A percentile compares a stretch with the other conserved stretches of the same genome.
Conservation (phyloP, 2,888 invertebrate species). For the Oligia latruncula region DNA sequence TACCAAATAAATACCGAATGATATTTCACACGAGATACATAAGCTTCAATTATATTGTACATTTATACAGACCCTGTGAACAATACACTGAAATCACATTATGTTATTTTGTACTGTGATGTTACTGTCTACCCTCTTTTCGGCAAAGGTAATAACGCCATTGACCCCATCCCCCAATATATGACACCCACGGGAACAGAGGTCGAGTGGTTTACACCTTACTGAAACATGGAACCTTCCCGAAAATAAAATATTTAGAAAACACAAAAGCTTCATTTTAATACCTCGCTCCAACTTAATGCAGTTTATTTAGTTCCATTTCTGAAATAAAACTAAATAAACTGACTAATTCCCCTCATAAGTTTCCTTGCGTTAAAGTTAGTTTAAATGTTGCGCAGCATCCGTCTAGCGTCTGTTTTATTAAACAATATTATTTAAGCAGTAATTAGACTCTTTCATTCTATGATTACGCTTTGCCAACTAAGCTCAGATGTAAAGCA, state of each 20-base stretch:
- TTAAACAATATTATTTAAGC: slow-evolving; percentile 27
- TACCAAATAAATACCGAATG: slow-evolving; percentile 1
- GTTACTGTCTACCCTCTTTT: slow-evolving; percentile 43
- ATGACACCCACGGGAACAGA: slow-evolving; percentile 40
- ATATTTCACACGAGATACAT: neutral
- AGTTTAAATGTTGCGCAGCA: slow-evolving; percentile 35
- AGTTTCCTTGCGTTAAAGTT: slow-evolving; percentile 39
- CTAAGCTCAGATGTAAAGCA: slow-evolving; percentile 12
- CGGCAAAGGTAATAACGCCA: slow-evolving; percentile 31
- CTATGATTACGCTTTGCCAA: slow-evolving; percentile 6
- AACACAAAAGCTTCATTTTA: slow-evolving; percentile 33
- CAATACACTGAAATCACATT: slow-evolving; percentile 46
- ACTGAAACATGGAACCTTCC: slow-evolving; percentile 23
- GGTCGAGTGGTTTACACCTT: slow-evolving; percentile 49
- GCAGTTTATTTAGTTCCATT: slow-evolving; percentile 35
- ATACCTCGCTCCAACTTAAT: slow-evolving; percentile 22
- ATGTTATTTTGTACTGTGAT: slow-evolving; percentile 26
- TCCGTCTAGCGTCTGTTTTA: slow-evolving; percentile 21
- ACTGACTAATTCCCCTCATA: slow-evolving; percentile 48
- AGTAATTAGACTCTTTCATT: slow-evolving; percentile 27
- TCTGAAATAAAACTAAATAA: slow-evolving; percentile 52
- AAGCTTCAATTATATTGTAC: neutral
- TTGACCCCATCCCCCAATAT: slow-evolving; percentile 48
- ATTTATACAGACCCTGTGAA: slow-evolving; percentile 8
- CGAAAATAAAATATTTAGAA: slow-evolving; percentile 42